Percentiles rank a stretch among this genome's conserved stretches.
These are phyloP conservation scores for Psilanteris sp. DNA, from an alignment of 1,140 invertebrate species.

Conservation along the genomic window DNA sequence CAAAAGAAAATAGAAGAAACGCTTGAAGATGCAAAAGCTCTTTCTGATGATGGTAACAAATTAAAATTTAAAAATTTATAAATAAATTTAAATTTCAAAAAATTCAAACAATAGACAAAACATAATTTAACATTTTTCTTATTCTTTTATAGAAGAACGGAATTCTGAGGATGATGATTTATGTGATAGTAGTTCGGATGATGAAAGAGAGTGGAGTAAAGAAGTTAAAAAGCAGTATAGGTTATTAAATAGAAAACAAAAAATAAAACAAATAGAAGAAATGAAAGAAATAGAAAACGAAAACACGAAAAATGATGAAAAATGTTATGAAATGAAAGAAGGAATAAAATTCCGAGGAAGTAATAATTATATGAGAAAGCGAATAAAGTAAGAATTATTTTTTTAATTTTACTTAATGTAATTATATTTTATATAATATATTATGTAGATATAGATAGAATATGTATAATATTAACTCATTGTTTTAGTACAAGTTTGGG, in stretches of 20 bases:
- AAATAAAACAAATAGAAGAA: conserved; percentile 75
- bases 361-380: conserved; percentile 79
- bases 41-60: conserved; percentile 47
- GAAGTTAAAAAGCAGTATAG: conserved; percentile 89
- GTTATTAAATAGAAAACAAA: conserved; percentile 78
- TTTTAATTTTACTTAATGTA: too few relatives aligned
- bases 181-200: conserved; percentile 81
- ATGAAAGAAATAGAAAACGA: conserved; percentile 72
- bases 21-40: conserved; percentile 63
- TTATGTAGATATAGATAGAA: too few relatives aligned
- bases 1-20: conserved; percentile 77
- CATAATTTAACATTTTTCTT: not conserved
- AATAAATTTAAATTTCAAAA: too few relatives aligned
- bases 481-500: conserved; percentile 85
- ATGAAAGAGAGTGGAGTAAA: conserved; percentile 87
- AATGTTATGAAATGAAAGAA: conserved; percentile 84
- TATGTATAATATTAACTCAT: too few relatives aligned
- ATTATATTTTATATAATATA: too few relatives aligned
- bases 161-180: conserved; percentile 71
- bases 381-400: conserved; percentile 81
- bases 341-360: conserved; percentile 82
- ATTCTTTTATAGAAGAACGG: conserved; percentile 50
- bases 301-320: conserved; percentile 78
- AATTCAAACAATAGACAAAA: too few relatives aligned
- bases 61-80: not conserved